Evolutionary conservation across 2,797 vertebrate genomes (phyloP), one percentile per base, ranked within the genome.

Genomic region (Pseudomugil tenellus): DNA sequence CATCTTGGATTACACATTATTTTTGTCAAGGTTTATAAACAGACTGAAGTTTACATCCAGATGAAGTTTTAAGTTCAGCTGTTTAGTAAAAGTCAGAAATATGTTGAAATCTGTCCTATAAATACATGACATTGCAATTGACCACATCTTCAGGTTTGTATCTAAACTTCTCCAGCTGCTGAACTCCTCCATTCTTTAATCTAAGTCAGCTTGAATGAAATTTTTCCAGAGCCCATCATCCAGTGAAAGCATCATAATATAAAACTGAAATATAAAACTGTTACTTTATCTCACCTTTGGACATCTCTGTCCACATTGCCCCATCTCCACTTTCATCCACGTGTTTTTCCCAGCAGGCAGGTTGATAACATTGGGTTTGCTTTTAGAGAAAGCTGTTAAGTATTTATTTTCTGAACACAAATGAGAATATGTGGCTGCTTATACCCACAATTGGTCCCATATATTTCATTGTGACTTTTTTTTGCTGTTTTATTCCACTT

Each of bases 221-320:
- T 21, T 46, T 46, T 46, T 51, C 25, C 21, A 21, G n/a, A 31
- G 21, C 11, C 8, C 6, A 21, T 12, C 4, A n/a, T 11, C 2
- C 37, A 34, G 51, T 21, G 34, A 37, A 63, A 3, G 6, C 37
- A 41, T 41, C 19, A 4, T 61, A 17, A 25, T 2, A 35, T 3
- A 31, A 6, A 31, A 37, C 61, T 17, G 3, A 12, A 61, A 48
- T 37, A 60, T 70, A 43, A 79, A 73, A 63, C 51, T 9, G 11
- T 16, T 39, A 73, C 17, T 63, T 49, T 28, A 19, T 53, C 53
- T 57, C 4, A 32, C 34, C 13, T 0, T 52, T 2, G n/a, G n/a
- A n/a, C n/a, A 7, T 28, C 28, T 54, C 13, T 14, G n/a, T 37
- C 51, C 14, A 43, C 14, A n/a, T 54, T 13, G 28, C 16, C 21